phyloP scores from a whole-genome alignment of 2,888 invertebrate genomes.

The Achlya flavicornis region DNA sequence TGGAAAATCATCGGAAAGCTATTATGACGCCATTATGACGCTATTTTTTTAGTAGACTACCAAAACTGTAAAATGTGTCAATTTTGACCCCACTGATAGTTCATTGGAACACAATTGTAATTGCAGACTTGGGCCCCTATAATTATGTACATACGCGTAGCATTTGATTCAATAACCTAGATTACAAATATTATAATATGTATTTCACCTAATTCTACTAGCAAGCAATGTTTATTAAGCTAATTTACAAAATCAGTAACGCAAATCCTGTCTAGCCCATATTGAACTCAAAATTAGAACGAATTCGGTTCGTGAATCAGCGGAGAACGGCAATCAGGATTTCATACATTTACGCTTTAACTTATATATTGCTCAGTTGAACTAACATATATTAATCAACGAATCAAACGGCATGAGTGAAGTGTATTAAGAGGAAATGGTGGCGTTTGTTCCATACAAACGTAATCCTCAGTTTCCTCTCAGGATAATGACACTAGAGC shows the following conservation, averaged over 20 bases:
- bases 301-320: slow-evolving; percentile 52
- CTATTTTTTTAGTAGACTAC: too few relatives aligned
- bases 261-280: slow-evolving; percentile 39
- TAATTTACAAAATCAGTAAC: slow-evolving; percentile 35
- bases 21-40: too few relatives aligned
- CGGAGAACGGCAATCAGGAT: slow-evolving; percentile 48
- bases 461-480: too few relatives aligned
- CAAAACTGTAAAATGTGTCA: too few relatives aligned
- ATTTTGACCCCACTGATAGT: too few relatives aligned
- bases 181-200: not conserved
- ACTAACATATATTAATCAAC: not conserved
- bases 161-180: not conserved
- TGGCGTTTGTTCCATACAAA: too few relatives aligned
- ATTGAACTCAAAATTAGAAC: slow-evolving; percentile 53
- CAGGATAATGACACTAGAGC: too few relatives aligned
- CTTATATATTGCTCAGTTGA: slow-evolving; percentile 23
- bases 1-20: too few relatives aligned
- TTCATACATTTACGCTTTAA: slow-evolving; percentile 53
- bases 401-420: too few relatives aligned
- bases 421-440: too few relatives aligned
- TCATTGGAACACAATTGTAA: too few relatives aligned
- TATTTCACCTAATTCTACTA: not conserved
- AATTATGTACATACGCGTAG: not conserved
- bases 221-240: not conserved
- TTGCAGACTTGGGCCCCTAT: too few relatives aligned